Percentiles rank a stretch among this genome's conserved stretches.
phyloP scores from a whole-genome alignment of 2,797 vertebrate species.

The Falco berigora region DNA sequence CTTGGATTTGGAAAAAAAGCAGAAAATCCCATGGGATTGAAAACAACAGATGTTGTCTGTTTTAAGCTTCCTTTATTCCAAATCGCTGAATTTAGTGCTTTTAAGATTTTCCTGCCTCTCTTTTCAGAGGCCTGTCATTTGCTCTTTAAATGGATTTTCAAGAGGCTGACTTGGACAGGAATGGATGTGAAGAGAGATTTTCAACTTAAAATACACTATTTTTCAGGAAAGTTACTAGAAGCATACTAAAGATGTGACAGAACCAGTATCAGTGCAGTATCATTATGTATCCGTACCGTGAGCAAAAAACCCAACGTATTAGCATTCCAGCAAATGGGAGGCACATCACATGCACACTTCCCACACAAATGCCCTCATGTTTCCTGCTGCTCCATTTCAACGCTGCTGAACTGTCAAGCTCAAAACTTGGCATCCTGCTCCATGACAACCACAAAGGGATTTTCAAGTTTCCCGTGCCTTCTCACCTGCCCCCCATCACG shows the following conservation, averaged over 20 bases:
- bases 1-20: background rate
- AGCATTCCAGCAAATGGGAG: background rate
- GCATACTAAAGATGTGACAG: background rate
- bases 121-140: background rate
- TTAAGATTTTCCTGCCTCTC: conserved; percentile 18
- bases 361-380: background rate
- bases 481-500: background rate
- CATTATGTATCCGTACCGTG: background rate
- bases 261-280: background rate
- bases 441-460: background rate
- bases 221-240: background rate
- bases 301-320: background rate
- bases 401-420: background rate
- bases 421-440: background rate
- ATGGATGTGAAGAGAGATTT: background rate
- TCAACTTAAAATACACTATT: background rate
- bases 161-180: background rate
- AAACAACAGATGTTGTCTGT: conserved; percentile 61
- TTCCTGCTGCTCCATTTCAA: background rate
- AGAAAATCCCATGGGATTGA: conserved; percentile 56
- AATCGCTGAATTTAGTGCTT: conserved; percentile 29
- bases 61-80: conserved; percentile 61
- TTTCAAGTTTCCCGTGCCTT: background rate
- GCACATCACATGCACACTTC: background rate
- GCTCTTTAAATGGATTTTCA: conserved; percentile 32